A percentile compares a stretch with the other conserved stretches of the same genome.
phyloP scores from a whole-genome alignment of 1,140 invertebrate genomes.

The Nebria ingens region DNA sequence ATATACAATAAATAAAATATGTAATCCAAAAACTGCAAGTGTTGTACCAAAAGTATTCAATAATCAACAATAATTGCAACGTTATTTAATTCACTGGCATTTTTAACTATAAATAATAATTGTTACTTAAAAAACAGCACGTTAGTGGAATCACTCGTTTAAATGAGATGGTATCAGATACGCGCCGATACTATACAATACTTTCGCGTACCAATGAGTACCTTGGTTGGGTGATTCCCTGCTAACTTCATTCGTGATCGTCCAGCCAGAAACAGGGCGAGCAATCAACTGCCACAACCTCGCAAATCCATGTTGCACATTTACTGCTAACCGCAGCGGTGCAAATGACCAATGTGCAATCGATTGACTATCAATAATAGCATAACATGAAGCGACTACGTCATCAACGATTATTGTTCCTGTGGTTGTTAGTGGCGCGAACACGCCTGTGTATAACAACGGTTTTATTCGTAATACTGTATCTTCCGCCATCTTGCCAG shows the following conservation, averaged over 20 bases:
- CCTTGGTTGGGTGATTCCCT: slow-evolving; percentile 19
- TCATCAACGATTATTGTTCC: slow-evolving; percentile 87
- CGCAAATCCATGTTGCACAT: slow-evolving; percentile 30
- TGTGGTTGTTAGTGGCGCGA: slow-evolving; percentile 76
- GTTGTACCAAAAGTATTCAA: background rate
- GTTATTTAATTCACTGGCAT: background rate
- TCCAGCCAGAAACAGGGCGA: slow-evolving; percentile 22
- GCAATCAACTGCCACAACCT: slow-evolving; percentile 31
- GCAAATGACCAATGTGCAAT: slow-evolving; percentile 76
- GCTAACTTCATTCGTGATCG: slow-evolving; percentile 13
- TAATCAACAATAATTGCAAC: slow-evolving; percentile 8
- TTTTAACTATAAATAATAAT: background rate
- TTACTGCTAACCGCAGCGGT: slow-evolving; percentile 56
- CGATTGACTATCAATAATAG: slow-evolving; percentile 71
- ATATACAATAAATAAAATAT: slow-evolving; percentile 1
- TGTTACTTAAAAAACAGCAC: background rate
- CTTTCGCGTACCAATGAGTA: slow-evolving; percentile 71
- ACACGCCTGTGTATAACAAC: slow-evolving; percentile 59
- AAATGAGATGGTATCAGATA: slow-evolving; percentile 48
- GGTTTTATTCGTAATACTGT: slow-evolving; percentile 48
- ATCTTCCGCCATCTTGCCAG: slow-evolving; percentile 43
- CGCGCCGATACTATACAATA: slow-evolving; percentile 61
- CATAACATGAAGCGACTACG: slow-evolving; percentile 90
- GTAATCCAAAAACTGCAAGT: background rate
- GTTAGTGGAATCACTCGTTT: slow-evolving; percentile 14